Evolutionary conservation across 2,888 invertebrate species (phyloP), one percentile per base, ranked within the genome.

Genomic region (Zaprionus obscuricornis): DNA sequence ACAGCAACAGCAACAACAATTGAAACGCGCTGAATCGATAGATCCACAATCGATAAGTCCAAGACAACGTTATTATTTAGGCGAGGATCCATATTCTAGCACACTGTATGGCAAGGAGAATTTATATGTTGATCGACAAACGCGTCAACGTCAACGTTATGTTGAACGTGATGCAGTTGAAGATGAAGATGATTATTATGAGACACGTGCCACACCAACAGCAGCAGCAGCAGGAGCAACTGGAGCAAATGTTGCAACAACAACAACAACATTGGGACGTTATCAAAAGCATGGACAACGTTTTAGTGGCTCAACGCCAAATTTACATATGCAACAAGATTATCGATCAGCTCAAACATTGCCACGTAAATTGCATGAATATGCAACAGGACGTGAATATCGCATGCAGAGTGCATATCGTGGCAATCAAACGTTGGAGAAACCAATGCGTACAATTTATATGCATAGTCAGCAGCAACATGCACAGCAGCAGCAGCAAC

Each of bases 81-180:
- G 96, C 27, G 96, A 96, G 91, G 96, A 96, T 91, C 96, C 96
- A 18, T 96, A 95, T 89, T 95, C 94, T 54, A 93, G 94, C 16
- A 95, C 94, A 90, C 94, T 96, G 88, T 96, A 95, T 90, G 95
- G 96, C 65, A 93, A 95, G 84, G 96, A 96, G 90, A 95, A 95
- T 90, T 95, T 96, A 88, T 96, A 96, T 91, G 94, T n/a, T n/a
- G n/a, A n/a, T n/a, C n/a, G n/a, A n/a, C n/a, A n/a, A n/a, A n/a
- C n/a, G n/a, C n/a, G n/a, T n/a, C n/a, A n/a, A n/a, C n/a, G n/a
- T n/a, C n/a, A 94, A 42, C 69, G 84, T 0, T 63, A 63, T 39
- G 62, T 65, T 5, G 18, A 90, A 93, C 93, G 86, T 91, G 91
- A 78, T 22, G 22, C 4, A 7, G 11, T 50, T 31, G 60, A 69